Percentiles rank a stretch among this genome's conserved stretches.
Conservation (phyloP, 2,888 invertebrate genomes). For the Phortica okadai region DNA sequence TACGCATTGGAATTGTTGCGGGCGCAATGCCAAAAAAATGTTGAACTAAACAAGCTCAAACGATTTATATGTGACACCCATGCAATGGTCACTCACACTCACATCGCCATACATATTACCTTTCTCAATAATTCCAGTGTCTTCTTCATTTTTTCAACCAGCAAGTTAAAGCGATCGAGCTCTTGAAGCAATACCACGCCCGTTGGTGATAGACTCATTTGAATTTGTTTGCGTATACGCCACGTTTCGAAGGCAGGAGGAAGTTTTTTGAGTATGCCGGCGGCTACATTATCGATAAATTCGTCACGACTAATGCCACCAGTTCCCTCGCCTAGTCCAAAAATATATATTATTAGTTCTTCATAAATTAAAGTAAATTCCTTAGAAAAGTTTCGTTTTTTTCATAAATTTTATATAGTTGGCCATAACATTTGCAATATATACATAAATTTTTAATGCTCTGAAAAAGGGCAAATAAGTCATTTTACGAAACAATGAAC, state of each 20-base stretch:
- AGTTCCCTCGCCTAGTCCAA: constrained; percentile 80
- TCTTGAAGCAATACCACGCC: constrained; percentile 93
- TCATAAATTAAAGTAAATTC: too few species aligned
- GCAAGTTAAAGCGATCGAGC: constrained; percentile 89
- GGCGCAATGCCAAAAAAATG: constrained; percentile 62
- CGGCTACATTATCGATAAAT: constrained; percentile 87
- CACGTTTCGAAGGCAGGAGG: constrained; percentile 88
- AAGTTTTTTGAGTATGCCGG: constrained; percentile 86
- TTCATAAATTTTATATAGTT: too few species aligned
- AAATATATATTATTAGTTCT: too few species aligned
- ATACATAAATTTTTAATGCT: too few species aligned
- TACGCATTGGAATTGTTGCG: constrained; percentile 32
- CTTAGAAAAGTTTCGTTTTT: too few species aligned
- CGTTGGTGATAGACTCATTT: constrained; percentile 88
- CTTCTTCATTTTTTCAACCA: constrained; percentile 83
- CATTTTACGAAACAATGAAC: too few species aligned
- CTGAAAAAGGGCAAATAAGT: too few species aligned
- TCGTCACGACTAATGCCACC: constrained; percentile 90
- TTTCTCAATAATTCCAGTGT: constrained; percentile 86
- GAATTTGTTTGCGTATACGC: constrained; percentile 87
- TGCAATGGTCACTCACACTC: too few species aligned
- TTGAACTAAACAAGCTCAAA: constrained; percentile 62
- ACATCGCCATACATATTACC: constrained; percentile 52
- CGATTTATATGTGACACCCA: constrained; percentile 65
- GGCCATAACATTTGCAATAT: too few species aligned